Percentiles rank a stretch among this genome's conserved stretches.
These are phyloP conservation scores for Cydia fagiglandana DNA, from an alignment of 1,140 invertebrate genomes.

Conservation along the genomic window DNA sequence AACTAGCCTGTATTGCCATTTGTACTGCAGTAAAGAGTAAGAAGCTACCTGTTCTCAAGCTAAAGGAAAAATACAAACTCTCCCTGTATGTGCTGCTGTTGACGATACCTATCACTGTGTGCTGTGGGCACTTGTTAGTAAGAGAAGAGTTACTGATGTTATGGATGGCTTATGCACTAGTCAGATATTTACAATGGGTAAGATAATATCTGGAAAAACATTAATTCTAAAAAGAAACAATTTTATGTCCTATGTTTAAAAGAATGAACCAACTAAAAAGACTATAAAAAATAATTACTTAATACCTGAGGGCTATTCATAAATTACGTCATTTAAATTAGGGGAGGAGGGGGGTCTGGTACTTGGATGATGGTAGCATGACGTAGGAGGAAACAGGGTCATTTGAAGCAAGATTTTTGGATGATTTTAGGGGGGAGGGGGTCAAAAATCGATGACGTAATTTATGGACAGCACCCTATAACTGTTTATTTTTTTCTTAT, in stretches of 20 bases:
- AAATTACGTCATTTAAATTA: no score
- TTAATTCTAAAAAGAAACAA: not conserved
- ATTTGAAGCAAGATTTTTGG: no score
- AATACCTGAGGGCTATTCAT: no score
- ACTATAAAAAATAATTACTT: no score
- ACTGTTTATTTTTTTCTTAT: not conserved
- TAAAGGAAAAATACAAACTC: not conserved
- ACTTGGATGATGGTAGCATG: no score
- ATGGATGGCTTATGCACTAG: not conserved
- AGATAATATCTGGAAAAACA: not conserved
- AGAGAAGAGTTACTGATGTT: not conserved
- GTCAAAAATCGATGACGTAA: no score
- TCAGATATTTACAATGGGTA: not conserved
- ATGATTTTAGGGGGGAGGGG: no score
- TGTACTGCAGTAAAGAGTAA: not conserved
- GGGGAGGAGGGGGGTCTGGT: no score
- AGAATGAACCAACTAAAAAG: no score
- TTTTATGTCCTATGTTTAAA: not conserved
- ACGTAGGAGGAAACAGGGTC: no score
- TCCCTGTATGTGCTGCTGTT: not conserved
- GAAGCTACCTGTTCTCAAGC: not conserved
- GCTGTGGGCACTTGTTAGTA: not conserved
- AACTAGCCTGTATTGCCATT: not conserved
- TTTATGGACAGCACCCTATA: no score
- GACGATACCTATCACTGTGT: not conserved